These are phyloP conservation scores for Dynastes tityus DNA, from an alignment of 2,888 invertebrate genomes.

Conservation along the genomic window DNA sequence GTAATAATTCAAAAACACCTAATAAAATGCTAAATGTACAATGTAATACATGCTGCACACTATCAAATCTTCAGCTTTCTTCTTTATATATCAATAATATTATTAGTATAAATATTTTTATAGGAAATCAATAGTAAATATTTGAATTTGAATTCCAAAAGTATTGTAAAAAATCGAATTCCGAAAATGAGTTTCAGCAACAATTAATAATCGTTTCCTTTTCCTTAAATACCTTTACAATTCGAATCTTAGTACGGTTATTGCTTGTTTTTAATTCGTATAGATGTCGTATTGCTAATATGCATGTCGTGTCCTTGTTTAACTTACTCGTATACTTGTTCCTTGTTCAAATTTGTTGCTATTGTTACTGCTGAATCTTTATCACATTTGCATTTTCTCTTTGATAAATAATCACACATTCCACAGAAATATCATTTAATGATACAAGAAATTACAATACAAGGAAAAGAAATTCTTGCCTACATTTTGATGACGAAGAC, in stretches of 20 bases:
- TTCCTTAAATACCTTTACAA: too few species aligned
- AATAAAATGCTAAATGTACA: slow-evolving; percentile 46
- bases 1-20: slow-evolving; percentile 45
- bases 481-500: too few species aligned
- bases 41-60: slow-evolving; percentile 45
- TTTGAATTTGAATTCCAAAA: too few species aligned
- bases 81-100: background rate
- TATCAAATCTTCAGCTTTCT: slow-evolving; percentile 17
- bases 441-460: too few species aligned
- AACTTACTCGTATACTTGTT: background rate
- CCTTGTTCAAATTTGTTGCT: background rate
- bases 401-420: too few species aligned
- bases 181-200: background rate
- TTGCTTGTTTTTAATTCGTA: background rate
- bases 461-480: too few species aligned
- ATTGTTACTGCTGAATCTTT: background rate
- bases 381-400: background rate
- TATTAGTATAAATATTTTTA: too few species aligned
- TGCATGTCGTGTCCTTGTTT: background rate
- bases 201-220: background rate
- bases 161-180: too few species aligned
- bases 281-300: background rate
- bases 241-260: background rate
- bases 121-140: too few species aligned
- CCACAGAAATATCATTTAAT: too few species aligned